Evolutionary conservation across 2,797 vertebrate genomes (phyloP).

Genomic region (Microchirus variegatus): DNA sequence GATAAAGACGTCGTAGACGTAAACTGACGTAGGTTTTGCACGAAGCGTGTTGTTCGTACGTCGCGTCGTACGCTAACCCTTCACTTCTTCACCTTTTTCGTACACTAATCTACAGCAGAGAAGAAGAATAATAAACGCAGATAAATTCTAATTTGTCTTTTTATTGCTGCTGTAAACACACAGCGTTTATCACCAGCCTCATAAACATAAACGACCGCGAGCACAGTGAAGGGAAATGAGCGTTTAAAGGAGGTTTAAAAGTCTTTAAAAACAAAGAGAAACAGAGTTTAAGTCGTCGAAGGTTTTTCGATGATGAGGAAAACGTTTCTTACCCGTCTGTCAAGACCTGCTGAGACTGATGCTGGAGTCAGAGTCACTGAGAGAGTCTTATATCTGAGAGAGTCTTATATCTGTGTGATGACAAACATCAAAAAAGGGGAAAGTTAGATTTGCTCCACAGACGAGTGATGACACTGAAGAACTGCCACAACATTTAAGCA

Average conservation of each 20-base stretch:
- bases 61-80: no score
- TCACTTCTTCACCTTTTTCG: constrained; percentile 5
- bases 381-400: no score
- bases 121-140: constrained; percentile 1
- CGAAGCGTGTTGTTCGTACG: no score
- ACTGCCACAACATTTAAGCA: constrained; percentile 31
- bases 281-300: neutral
- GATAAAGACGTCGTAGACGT: no score
- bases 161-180: constrained; percentile 58
- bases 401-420: constrained; percentile 45
- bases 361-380: constrained; percentile 4
- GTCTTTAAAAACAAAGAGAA: neutral
- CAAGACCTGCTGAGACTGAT: neutral
- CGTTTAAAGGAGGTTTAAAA: constrained; percentile 2
- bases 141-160: constrained; percentile 18
- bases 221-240: constrained; percentile 30
- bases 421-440: constrained; percentile 26
- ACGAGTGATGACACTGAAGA: constrained; percentile 49
- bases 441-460: neutral
- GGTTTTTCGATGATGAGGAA: constrained; percentile 3
- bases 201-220: constrained; percentile 63
- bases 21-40: no score
- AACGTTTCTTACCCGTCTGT: constrained; percentile 52
- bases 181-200: no score
- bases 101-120: neutral